Conservation (phyloP, 2,797 vertebrate genomes). For the Tiaroga cobitis region DNA sequence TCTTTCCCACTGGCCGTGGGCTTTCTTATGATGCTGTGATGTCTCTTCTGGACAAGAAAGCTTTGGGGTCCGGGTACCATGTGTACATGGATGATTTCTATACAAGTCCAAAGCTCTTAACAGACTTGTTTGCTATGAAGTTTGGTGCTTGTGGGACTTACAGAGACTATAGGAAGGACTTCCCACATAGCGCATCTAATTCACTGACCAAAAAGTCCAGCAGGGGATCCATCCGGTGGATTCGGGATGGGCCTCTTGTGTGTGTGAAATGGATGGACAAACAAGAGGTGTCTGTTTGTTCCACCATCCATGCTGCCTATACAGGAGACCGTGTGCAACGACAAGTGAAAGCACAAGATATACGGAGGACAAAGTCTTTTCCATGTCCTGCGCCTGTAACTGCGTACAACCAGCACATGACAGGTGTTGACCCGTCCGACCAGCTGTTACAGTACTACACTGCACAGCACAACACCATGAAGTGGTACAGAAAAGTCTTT, state of each 20-base stretch:
- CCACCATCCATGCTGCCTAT: too few species aligned
- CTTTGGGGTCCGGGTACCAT: not conserved
- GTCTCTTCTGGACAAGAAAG: slow-evolving; percentile 27
- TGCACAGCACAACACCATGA: slow-evolving; percentile 29
- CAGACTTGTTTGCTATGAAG: not conserved
- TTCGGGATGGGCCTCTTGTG: slow-evolving; percentile 10
- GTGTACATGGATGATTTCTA: too few species aligned
- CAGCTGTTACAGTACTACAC: slow-evolving; percentile 36
- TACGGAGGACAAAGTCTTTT: slow-evolving; percentile 7
- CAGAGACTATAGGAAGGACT: slow-evolving; percentile 41
- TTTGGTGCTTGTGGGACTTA: slow-evolving; percentile 44
- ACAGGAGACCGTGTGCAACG: not conserved
- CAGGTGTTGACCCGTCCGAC: slow-evolving; percentile 13
- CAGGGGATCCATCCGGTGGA: slow-evolving; percentile 55
- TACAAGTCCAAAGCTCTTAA: too few species aligned
- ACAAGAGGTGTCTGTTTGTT: too few species aligned
- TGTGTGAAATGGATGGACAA: too few species aligned
- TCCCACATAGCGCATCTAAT: not conserved
- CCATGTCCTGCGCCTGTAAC: slow-evolving; percentile 43
- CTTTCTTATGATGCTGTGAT: slow-evolving; percentile 4
- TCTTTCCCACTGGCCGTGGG: too few species aligned
- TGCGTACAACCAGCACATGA: slow-evolving; percentile 44
- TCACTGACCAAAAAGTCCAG: not conserved
- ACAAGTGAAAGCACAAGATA: not conserved
- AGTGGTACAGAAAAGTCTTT: slow-evolving; percentile 52